Conservation (phyloP, 2,888 invertebrate species). For the Erynnis tages region DNA sequence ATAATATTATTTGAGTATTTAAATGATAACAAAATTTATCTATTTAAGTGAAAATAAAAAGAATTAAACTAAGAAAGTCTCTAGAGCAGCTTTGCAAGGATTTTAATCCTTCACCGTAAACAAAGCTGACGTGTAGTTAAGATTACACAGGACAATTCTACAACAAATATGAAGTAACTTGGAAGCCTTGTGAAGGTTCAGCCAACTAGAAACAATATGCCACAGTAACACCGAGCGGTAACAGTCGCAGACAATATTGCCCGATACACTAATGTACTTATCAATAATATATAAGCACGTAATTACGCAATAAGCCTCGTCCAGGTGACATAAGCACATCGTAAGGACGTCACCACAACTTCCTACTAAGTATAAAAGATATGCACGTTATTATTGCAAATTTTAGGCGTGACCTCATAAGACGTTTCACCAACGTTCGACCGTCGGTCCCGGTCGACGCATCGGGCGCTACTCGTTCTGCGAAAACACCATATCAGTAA, state of each 20-base stretch:
- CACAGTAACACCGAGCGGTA: background rate
- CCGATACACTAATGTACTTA: background rate
- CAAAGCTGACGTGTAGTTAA: constrained; percentile 1
- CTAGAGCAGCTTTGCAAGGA: constrained; percentile 11
- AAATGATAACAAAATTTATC: background rate
- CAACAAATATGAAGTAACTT: no score
- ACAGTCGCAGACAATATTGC: background rate
- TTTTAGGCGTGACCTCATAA: background rate
- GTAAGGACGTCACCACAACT: background rate
- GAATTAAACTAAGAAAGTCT: constrained; percentile 3
- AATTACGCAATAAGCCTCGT: background rate
- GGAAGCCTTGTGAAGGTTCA: no score
- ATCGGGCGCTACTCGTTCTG: background rate
- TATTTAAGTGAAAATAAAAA: background rate
- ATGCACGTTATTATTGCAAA: constrained; percentile 1
- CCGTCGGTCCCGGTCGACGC: no score
- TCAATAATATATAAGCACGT: background rate
- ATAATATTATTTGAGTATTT: constrained; percentile 15
- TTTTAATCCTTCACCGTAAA: background rate
- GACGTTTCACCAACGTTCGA: background rate
- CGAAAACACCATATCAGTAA: constrained; percentile 3
- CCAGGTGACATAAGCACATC: background rate
- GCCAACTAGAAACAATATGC: background rate
- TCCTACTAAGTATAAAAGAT: background rate
- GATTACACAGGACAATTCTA: no score